Conservation (phyloP, 2,113 vertebrate species). For the Trichomycterus rosablanca region DNA sequence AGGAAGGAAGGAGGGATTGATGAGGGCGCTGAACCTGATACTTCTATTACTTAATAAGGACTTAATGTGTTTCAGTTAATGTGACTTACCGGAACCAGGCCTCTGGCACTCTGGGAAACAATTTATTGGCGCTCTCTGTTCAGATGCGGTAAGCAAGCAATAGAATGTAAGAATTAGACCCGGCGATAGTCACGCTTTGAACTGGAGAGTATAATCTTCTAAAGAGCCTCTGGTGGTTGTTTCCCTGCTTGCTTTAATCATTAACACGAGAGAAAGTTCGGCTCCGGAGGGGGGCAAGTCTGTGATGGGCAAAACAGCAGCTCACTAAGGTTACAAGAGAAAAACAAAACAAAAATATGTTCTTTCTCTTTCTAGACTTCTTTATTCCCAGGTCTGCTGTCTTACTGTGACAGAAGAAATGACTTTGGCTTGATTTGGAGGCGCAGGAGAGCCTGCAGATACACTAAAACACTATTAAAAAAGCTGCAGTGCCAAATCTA, state of each 20-base stretch:
- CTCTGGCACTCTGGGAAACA: conserved; percentile 25
- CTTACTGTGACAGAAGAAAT: not conserved
- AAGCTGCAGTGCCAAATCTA: conserved; percentile 25
- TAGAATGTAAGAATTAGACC: conserved; percentile 9
- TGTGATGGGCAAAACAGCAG: conserved; percentile 2
- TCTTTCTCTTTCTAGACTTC: conserved; percentile 9
- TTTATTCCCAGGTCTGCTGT: conserved; percentile 16
- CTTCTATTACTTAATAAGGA: conserved; percentile 21
- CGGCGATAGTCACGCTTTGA: conserved; percentile 11
- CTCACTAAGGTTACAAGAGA: conserved; percentile 23
- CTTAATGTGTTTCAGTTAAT: conserved; percentile 5
- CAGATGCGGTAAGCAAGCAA: not conserved
- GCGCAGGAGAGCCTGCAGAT: conserved; percentile 22
- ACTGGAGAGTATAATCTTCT: conserved; percentile 16
- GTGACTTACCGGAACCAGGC: conserved; percentile 17
- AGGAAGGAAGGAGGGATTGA: not conserved
- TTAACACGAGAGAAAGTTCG: conserved; percentile 7
- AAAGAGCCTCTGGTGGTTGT: conserved; percentile 15
- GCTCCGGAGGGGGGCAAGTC: conserved; percentile 1
- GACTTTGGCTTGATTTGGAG: not conserved
- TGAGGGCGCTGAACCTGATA: not conserved
- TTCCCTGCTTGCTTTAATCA: conserved; percentile 29
- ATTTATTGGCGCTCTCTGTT: conserved; percentile 16
- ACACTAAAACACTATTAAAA: conserved; percentile 39
- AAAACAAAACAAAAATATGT: conserved; percentile 21